phyloP scores from a whole-genome alignment of 2,797 vertebrate genomes.

The Eleutherodactylus coqui region DNA sequence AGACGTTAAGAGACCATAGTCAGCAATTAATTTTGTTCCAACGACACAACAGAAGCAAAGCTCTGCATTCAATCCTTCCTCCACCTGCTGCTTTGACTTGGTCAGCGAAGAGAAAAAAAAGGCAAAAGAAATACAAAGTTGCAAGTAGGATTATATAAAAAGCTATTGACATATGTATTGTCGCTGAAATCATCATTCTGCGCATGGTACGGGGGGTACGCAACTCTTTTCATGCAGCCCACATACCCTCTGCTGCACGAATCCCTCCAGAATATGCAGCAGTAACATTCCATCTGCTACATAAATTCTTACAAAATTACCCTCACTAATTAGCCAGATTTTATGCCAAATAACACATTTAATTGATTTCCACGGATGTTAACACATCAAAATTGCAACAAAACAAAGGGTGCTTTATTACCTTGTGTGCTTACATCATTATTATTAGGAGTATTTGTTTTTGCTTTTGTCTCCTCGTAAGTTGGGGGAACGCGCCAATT shows the following conservation, averaged over 20 bases:
- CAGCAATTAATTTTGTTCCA: constrained; percentile 57
- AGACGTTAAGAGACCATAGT: constrained; percentile 47
- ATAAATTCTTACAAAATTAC: constrained; percentile 62
- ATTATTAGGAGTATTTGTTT: constrained; percentile 48
- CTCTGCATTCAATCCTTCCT: constrained; percentile 1
- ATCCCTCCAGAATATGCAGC: constrained; percentile 37
- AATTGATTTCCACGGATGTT: constrained; percentile 57
- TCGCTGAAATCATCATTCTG: neutral
- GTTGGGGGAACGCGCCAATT: constrained; percentile 20
- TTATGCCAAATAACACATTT: constrained; percentile 55
- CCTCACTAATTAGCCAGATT: constrained; percentile 52
- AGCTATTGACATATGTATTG: constrained; percentile 29
- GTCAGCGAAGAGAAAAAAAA: constrained; percentile 29
- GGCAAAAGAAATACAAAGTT: constrained; percentile 27
- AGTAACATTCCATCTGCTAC: constrained; percentile 55
- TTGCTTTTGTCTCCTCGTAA: constrained; percentile 18
- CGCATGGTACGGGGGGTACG: neutral
- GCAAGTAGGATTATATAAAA: constrained; percentile 17
- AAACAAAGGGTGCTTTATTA: constrained; percentile 51
- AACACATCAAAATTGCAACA: constrained; percentile 45
- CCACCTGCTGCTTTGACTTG: constrained; percentile 45
- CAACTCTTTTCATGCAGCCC: constrained; percentile 7
- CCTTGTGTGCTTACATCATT: constrained; percentile 21
- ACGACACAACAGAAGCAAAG: constrained; percentile 26
- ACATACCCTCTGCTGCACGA: constrained; percentile 30